These are phyloP conservation scores for Euphonia xanthogaster DNA, from an alignment of 2,797 vertebrate genomes.

Conservation along the genomic window DNA sequence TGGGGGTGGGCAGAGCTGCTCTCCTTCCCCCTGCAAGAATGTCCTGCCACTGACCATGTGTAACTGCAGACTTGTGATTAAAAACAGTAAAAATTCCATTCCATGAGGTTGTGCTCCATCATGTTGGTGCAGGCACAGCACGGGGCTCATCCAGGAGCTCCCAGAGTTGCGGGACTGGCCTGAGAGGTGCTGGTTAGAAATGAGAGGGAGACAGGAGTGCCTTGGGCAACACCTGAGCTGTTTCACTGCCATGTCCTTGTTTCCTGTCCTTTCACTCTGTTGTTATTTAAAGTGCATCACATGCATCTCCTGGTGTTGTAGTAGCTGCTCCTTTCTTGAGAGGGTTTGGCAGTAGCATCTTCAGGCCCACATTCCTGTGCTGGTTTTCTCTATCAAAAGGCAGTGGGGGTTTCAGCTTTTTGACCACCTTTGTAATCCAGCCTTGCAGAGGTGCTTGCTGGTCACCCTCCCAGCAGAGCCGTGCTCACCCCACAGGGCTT, in stretches of 20 bases:
- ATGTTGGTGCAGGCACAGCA: rapidly evolving
- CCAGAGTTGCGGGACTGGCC: rapidly evolving
- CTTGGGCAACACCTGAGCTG: background rate
- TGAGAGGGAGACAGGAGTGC: background rate
- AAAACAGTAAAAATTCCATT: background rate
- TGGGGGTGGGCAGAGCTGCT: background rate
- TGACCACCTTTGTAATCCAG: background rate
- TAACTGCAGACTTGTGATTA: background rate
- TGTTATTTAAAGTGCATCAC: background rate
- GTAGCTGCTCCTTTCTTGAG: background rate
- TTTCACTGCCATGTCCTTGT: background rate
- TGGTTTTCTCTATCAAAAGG: background rate
- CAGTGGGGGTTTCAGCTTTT: background rate
- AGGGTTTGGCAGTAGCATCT: background rate
- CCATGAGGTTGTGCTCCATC: background rate
- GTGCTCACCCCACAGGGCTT: rapidly evolving
- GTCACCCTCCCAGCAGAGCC: background rate
- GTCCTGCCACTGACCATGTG: background rate
- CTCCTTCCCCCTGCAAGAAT: rapidly evolving
- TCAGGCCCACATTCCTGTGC: rapidly evolving
- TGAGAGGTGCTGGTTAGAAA: background rate
- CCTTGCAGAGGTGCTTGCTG: background rate
- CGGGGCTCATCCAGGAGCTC: background rate
- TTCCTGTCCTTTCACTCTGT: background rate
- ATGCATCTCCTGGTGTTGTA: background rate